A percentile compares a stretch with the other conserved stretches of the same genome.
These are phyloP conservation scores for Dyspetes luteomarginatus DNA, from an alignment of 2,888 invertebrate genomes.

Conservation along the genomic window DNA sequence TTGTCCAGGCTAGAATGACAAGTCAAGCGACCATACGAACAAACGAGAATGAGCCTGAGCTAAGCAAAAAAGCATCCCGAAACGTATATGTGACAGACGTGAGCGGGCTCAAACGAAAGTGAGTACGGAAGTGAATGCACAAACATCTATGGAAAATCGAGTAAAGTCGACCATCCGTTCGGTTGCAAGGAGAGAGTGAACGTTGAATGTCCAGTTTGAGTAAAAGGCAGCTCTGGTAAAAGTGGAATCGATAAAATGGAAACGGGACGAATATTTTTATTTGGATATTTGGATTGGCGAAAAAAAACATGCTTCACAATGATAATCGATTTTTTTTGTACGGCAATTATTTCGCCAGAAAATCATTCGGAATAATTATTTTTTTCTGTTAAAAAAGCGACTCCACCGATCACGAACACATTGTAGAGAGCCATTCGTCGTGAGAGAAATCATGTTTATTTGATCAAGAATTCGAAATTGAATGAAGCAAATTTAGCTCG, in stretches of 20 bases:
- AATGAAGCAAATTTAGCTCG: not conserved
- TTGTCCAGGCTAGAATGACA: conserved; percentile 6
- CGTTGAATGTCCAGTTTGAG: conserved; percentile 13
- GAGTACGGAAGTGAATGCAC: conserved; percentile 48
- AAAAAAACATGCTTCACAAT: too few relatives aligned
- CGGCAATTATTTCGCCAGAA: too few relatives aligned
- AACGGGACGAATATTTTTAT: not conserved
- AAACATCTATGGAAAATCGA: conserved; percentile 48
- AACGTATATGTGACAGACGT: not conserved
- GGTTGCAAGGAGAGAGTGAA: conserved; percentile 53
- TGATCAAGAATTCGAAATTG: too few relatives aligned
- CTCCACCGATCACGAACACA: too few relatives aligned
- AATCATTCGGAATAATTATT: not conserved
- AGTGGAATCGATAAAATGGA: not conserved
- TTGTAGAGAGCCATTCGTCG: too few relatives aligned
- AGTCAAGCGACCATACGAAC: conserved; percentile 14
- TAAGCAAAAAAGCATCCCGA: conserved; percentile 28
- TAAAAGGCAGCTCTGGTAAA: not conserved
- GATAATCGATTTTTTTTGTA: too few relatives aligned
- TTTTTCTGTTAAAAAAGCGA: too few relatives aligned
- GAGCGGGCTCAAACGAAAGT: not conserved
- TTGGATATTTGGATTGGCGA: not conserved
- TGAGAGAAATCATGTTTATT: too few relatives aligned
- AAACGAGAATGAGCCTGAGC: conserved; percentile 29
- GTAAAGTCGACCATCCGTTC: conserved; percentile 41